Evolutionary conservation across 2,888 invertebrate species (phyloP).

Genomic region (Xanthia icteritia): DNA sequence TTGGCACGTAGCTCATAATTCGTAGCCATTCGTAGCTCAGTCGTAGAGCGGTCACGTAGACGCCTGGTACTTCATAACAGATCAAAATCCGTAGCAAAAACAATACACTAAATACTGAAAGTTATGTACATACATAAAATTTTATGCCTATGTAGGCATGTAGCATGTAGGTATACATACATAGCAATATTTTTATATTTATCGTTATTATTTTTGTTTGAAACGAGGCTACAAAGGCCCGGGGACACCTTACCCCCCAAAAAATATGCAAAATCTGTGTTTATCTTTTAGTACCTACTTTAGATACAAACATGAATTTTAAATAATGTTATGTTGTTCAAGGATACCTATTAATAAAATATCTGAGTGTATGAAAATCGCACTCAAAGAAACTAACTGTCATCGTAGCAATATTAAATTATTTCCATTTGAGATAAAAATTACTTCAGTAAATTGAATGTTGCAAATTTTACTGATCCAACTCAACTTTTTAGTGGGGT

Average conservation of each 20-base stretch:
- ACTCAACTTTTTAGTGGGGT: not conserved
- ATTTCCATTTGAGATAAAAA: constrained; percentile 6
- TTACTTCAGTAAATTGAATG: not conserved
- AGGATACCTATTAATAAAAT: not conserved
- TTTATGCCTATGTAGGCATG: not conserved
- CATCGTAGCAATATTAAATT: constrained; percentile 9
- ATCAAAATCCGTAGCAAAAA: constrained; percentile 55
- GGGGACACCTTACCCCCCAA: not conserved
- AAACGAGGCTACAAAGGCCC: not conserved
- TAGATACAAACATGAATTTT: not conserved
- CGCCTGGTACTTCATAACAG: constrained; percentile 43
- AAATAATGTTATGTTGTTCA: not conserved
- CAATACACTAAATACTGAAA: constrained; percentile 37
- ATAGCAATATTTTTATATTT: not conserved
- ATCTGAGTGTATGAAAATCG: not conserved
- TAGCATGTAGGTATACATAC: not conserved
- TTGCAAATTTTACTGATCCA: not conserved
- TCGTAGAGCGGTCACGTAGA: constrained; percentile 48
- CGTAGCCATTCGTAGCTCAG: constrained; percentile 37
- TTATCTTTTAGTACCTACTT: not conserved
- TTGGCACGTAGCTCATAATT: constrained; percentile 46
- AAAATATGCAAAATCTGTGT: not conserved
- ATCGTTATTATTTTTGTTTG: constrained; percentile 20
- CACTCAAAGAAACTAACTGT: not conserved
- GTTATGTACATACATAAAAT: constrained; percentile 9